Percentiles rank a stretch among this genome's conserved stretches.
Conservation (phyloP, 2,113 vertebrate species). For the Gallinago jamesoni region DNA sequence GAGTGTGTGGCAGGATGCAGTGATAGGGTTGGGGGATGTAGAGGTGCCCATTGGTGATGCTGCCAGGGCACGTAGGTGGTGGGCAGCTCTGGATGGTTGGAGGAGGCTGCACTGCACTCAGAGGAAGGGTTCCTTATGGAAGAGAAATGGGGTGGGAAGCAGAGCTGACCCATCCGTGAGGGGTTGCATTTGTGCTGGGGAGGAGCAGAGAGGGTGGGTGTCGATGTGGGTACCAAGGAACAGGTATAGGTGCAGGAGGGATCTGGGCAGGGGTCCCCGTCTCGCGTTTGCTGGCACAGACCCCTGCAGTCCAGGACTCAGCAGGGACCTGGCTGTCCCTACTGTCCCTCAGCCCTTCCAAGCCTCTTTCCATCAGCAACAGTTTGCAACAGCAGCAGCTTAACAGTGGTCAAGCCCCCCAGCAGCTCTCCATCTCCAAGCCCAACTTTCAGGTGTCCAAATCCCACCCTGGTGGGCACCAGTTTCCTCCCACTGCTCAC, state of each 20-base stretch:
- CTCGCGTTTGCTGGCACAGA: neutral
- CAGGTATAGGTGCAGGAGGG: rapidly evolving
- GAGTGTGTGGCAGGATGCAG: neutral
- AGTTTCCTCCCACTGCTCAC: neutral
- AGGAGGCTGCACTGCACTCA: neutral
- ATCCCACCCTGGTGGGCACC: neutral
- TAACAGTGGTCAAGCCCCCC: neutral
- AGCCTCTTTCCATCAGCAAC: neutral
- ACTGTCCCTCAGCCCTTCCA: neutral
- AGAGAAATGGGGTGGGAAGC: neutral
- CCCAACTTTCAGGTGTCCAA: neutral
- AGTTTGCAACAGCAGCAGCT: neutral
- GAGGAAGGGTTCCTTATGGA: neutral
- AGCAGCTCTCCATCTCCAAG: neutral
- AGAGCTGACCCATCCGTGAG: rapidly evolving
- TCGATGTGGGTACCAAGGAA: neutral
- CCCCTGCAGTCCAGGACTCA: neutral
- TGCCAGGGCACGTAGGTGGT: rapidly evolving
- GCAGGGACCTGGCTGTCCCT: neutral
- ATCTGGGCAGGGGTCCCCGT: neutral
- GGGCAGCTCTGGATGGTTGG: rapidly evolving
- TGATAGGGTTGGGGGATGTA: rapidly evolving
- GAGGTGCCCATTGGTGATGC: neutral
- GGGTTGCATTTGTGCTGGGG: neutral
- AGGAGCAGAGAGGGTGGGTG: neutral